phyloP scores from a whole-genome alignment of 2,797 vertebrate genomes.

The Tinamus major region DNA sequence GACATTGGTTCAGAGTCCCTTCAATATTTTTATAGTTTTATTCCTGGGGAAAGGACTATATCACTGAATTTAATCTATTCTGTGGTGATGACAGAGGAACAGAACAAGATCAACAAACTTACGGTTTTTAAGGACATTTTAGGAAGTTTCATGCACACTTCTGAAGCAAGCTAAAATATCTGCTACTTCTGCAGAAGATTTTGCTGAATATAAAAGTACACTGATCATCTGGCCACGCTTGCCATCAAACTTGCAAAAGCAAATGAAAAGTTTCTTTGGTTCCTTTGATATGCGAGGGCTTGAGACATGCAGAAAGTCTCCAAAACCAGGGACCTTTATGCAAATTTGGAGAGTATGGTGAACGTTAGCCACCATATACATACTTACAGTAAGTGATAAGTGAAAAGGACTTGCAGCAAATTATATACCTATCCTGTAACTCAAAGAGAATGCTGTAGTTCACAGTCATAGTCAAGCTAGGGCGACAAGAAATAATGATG shows the following conservation, averaged over 20 bases:
- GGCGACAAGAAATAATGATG: fast-evolving
- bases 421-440: background rate
- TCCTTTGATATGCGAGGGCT: background rate
- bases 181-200: background rate
- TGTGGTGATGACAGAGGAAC: background rate
- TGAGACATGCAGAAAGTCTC: background rate
- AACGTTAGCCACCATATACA: background rate
- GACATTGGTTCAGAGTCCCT: background rate
- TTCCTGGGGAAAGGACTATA: background rate
- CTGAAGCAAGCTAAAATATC: background rate
- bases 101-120: background rate
- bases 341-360: background rate
- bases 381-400: background rate
- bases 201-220: background rate
- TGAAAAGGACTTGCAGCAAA: background rate
- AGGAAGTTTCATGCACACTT: background rate
- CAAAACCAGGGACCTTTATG: background rate
- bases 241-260: background rate
- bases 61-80: background rate
- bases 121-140: background rate
- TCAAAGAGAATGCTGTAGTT: background rate
- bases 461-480: background rate
- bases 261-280: background rate
- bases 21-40: background rate
- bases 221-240: background rate